Base-by-base conservation (phyloP, 1,140 invertebrate species). In the Adoxophyes honmai region DNA sequence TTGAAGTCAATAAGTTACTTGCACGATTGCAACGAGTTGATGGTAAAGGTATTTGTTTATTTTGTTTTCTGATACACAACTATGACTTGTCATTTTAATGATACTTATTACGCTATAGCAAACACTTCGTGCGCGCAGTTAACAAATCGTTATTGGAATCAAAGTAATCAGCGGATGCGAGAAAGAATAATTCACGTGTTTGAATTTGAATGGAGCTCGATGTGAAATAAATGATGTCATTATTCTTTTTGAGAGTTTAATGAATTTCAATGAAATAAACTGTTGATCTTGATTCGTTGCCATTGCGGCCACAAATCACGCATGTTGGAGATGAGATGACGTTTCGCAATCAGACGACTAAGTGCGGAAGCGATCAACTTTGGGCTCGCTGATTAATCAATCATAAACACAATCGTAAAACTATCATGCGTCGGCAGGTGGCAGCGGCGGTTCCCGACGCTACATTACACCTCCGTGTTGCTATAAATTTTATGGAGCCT, bases 401-500 rank as follows among this genome's bases (percentile, higher is more conserved):
- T 76, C 70, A 76, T 71, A 68, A 68, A 70, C 34, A 59, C 52
- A 71, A 66, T 73, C 68, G 59, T 73, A 73, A 71, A 75, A 66
- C 36, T 70, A 60, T 69, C 65, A 73, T 74, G 64, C 42, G 42
- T 48, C 42, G 18, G 42, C 42, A 48, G 42, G 42, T 48, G 64
- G 60, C 60, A 62, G 67, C 64, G 35, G 18, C 13, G 18, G 48
- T 11, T 37, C 55, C 55, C 56, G 52, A 53, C 52, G 37, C 58
- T 55, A 62, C 66, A 63, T 69, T 67, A 65, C 60, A 73, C 60
- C 56, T 68, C 62, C 42, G 68, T 66, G 59, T 71, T 67, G 74
- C 70, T 74, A 76, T 80, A 77, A 81, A 81, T 78, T 85, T 81
- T 80, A 81, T 80, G 64, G 70, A 66, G 75, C 69, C 68, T 77